Base-by-base conservation (phyloP, 92 coral and sea anemone genomes). In the Nematostella vectensis region DNA sequence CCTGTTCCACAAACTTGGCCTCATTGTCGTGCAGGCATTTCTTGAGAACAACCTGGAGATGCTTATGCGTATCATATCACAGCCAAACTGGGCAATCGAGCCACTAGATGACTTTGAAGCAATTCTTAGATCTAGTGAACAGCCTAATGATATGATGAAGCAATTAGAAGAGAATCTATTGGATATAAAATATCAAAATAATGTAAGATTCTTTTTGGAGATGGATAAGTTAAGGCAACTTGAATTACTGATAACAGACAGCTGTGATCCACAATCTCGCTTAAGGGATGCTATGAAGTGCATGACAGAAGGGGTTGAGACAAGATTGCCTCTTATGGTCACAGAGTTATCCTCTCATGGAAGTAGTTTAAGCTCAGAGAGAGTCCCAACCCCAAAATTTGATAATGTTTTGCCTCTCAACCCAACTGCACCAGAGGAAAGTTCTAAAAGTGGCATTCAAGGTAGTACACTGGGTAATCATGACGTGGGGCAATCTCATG, bases 201-300 rank as follows among this genome's bases (percentile, higher is more conserved):
- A 26, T 55, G 29, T 66, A 18, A 11, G 24, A 27, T 23, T 66
- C 30, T n/a, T 22, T 45, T 24, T 55, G 4, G 57, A 27, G n/a
- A 31, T 54, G 29, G 63, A 47, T 1, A 31, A 55, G 30, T 56
- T 66, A 15, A 3, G 4, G 19, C 42, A 66, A 19, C 54, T 66
- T 27, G 72, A 66, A 54, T 16, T 66, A 17, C 25, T 66, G 45
- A 30, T 66, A 6, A 42, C 62, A 4, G 47, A 29, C 29, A 47
- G 29, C n/a, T 55, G 54, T 66, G 72, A 66, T 45, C 63, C 55
- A 4, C 2, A n/a, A n/a, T n/a, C n/a, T n/a, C n/a, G n/a, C n/a
- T n/a, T n/a, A n/a, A n/a, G n/a, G n/a, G n/a, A n/a, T n/a, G n/a
- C n/a, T n/a, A n/a, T n/a, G n/a, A n/a, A n/a, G n/a, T n/a, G n/a